Evolutionary conservation across 1,140 invertebrate species (phyloP), one percentile per base, ranked within the genome.

Genomic region (Drosophila miranda): DNA sequence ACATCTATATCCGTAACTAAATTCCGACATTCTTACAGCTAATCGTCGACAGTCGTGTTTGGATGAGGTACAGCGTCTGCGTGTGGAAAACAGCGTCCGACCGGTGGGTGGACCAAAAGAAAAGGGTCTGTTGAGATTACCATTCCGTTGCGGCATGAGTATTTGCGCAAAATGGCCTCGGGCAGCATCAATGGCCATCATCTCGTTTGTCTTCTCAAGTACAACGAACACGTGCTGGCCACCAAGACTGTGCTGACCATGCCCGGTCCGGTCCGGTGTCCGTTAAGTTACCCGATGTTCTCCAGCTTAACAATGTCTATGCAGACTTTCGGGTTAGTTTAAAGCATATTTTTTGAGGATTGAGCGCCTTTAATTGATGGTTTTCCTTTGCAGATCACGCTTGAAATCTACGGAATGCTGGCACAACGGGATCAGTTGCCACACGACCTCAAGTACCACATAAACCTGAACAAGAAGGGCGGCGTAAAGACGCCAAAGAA

Each of bases 401-500:
- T 98, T 28, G 97, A 99, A 91, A 94, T 98, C 51, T 99, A 98
- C 90, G 94, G 95, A 0, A 92, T 97, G 55, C 94, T 96, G 91
- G 96, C 95, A 0, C 94, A 94, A 43, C 94, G 95, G 43, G 96
- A 97, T 91, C 91, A 94, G 67, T 87, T 97, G 23, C 94, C 96
- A 0, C 96, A 97, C 74, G 95, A 97, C 82, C 93, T 96, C 14
- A 97, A 97, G 92, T 97, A 96, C 91, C 95, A 96, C 78, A 97
- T 97, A 62, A 92, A 92, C 48, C 91, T 91, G 49, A 95, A 95
- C 86, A 95, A 95, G 91, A 94, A 94, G 89, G 72, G 73, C 23
- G 87, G 83, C 23, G 61, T 78, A 0, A 90, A 90, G 71, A 91
- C 91, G n/a, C 91, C 90, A 5, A 92, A 92, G 55, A 91, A 90